Evolutionary conservation across 1,140 invertebrate species (phyloP).

Genomic region (Zaprionus gabonicus): DNA sequence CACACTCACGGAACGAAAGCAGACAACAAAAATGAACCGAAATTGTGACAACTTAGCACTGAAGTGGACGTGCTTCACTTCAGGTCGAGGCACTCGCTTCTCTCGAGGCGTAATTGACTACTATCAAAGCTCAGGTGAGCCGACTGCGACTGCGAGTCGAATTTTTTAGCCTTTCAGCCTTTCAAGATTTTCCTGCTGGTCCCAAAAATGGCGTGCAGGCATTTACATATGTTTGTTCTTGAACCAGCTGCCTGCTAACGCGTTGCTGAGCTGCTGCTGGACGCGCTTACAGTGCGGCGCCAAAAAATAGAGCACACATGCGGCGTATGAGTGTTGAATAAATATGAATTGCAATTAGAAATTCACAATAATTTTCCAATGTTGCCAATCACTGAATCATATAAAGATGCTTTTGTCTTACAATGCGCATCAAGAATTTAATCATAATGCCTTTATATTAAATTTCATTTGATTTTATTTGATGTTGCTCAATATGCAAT

Average conservation of each 20-base stretch:
- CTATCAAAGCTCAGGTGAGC: conserved; percentile 22
- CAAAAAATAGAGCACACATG: conserved; percentile 42
- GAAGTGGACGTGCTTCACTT: conserved; percentile 38
- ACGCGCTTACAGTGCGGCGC: conserved; percentile 38
- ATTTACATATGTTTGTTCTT: conserved; percentile 82
- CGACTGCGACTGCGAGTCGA: conserved; percentile 18
- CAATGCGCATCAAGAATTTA: neutral
- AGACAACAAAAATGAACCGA: conserved; percentile 28
- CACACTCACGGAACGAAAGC: neutral
- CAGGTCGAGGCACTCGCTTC: conserved; percentile 45
- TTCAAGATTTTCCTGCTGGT: conserved; percentile 35
- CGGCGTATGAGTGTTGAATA: neutral
- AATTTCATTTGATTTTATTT: neutral
- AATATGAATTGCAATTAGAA: no score
- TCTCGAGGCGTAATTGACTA: conserved; percentile 64
- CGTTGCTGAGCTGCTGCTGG: conserved; percentile 40
- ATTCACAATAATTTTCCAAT: no score
- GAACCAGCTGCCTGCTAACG: conserved; percentile 56
- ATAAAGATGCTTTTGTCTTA: no score
- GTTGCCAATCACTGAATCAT: no score
- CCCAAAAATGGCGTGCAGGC: conserved; percentile 76
- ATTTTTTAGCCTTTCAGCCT: conserved; percentile 29
- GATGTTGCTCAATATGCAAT: conserved; percentile 50
- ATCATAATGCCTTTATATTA: neutral
- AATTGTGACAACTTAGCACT: conserved; percentile 48